Conservation (phyloP, 2,888 invertebrate genomes). For the Synanthedon vespiformis region DNA sequence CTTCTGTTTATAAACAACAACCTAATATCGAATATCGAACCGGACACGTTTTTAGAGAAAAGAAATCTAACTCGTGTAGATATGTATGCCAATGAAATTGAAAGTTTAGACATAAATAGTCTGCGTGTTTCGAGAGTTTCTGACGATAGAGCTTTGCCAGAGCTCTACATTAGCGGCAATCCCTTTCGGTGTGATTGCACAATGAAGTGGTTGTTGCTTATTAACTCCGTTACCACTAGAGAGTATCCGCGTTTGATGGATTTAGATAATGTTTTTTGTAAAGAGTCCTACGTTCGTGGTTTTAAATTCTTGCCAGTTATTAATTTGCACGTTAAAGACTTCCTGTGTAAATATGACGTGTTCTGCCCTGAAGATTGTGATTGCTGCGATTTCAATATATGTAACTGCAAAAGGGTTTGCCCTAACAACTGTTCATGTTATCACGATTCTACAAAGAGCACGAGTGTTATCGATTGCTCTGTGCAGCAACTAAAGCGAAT, state of each 20-base stretch:
- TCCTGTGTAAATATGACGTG: conserved; percentile 89
- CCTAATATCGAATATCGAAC: conserved; percentile 81
- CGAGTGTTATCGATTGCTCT: conserved; percentile 92
- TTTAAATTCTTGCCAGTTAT: conserved; percentile 82
- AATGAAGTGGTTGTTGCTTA: conserved; percentile 94
- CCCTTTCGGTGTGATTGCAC: conserved; percentile 95
- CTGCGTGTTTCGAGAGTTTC: conserved; percentile 79
- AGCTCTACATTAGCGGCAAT: conserved; percentile 92
- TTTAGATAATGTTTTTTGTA: conserved; percentile 87
- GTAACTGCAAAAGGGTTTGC: conserved; percentile 95
- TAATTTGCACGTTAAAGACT: conserved; percentile 82
- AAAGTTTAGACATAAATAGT: conserved; percentile 84
- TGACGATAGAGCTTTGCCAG: conserved; percentile 79
- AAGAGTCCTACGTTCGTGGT: conserved; percentile 85
- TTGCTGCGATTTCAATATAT: conserved; percentile 95
- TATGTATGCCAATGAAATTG: conserved; percentile 89
- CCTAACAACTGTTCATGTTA: conserved; percentile 94
- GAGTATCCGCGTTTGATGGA: conserved; percentile 91
- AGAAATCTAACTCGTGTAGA: conserved; percentile 86
- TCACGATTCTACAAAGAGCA: conserved; percentile 92
- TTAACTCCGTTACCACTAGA: conserved; percentile 84
- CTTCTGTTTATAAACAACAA: conserved; percentile 91
- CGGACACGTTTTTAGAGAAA: conserved; percentile 88
- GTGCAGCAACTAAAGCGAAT: conserved; percentile 79
- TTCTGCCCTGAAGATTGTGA: conserved; percentile 93